Conservation (phyloP, 2,888 invertebrate species). For the Eudemis profundana region DNA sequence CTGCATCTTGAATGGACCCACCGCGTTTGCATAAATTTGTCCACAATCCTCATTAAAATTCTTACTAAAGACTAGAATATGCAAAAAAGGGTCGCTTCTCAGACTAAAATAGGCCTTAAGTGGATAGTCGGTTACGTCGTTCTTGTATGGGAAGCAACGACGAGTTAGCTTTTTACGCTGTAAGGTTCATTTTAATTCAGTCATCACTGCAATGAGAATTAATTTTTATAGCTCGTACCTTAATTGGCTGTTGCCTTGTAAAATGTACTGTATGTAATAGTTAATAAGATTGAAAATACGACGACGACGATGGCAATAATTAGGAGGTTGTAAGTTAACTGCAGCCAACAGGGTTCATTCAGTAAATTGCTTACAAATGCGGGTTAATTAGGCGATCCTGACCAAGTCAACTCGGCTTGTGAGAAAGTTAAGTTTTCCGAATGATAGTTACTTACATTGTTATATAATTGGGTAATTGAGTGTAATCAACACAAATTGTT, state of each 20-base stretch:
- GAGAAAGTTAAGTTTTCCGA: constrained; percentile 6
- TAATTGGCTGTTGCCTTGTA: neutral
- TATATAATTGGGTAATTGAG: neutral
- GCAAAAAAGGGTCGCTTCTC: neutral
- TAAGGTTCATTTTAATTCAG: constrained; percentile 8
- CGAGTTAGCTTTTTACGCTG: neutral
- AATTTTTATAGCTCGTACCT: neutral
- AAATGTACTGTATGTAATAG: neutral
- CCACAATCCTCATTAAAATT: constrained; percentile 31
- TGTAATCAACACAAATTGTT: no score
- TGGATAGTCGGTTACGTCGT: neutral
- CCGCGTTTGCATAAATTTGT: constrained; percentile 35
- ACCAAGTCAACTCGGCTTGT: constrained; percentile 3
- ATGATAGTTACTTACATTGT: neutral
- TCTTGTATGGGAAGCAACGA: neutral
- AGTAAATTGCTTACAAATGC: constrained; percentile 27
- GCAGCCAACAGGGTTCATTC: neutral
- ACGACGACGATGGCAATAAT: neutral
- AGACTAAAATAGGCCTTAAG: neutral
- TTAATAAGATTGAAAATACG: neutral
- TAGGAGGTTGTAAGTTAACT: neutral
- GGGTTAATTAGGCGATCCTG: constrained; percentile 11
- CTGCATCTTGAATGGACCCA: constrained; percentile 25
- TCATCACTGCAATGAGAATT: neutral
- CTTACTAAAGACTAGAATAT: constrained; percentile 17